phyloP scores from a whole-genome alignment of 2,797 vertebrate genomes.

The Pangasius larnaudii region DNA sequence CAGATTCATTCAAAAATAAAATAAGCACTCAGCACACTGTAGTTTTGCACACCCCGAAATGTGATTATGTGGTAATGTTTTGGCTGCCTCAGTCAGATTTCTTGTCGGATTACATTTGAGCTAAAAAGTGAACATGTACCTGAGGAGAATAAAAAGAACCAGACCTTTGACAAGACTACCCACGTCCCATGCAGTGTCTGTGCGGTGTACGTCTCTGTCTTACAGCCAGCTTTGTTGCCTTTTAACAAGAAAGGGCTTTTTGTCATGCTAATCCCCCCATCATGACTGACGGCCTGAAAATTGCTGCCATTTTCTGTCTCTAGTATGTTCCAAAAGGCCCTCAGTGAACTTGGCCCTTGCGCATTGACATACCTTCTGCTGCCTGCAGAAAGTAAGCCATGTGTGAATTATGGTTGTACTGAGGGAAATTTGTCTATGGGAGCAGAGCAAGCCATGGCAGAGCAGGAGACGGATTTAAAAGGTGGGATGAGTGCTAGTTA shows the following conservation, averaged over 20 bases:
- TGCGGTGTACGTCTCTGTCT: constrained; percentile 35
- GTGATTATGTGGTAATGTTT: neutral
- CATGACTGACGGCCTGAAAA: constrained; percentile 49
- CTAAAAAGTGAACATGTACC: constrained; percentile 31
- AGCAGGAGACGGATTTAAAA: constrained; percentile 15
- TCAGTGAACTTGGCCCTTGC: constrained; percentile 42
- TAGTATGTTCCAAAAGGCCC: constrained; percentile 46
- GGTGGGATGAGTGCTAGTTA: constrained; percentile 1
- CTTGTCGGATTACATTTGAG: constrained; percentile 19
- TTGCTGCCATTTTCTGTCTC: constrained; percentile 54
- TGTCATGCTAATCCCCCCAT: constrained; percentile 57
- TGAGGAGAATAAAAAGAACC: constrained; percentile 36
- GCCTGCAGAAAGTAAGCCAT: constrained; percentile 43
- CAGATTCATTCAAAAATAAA: neutral
- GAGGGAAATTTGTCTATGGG: constrained; percentile 19
- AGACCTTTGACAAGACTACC: constrained; percentile 41
- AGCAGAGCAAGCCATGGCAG: constrained; percentile 7
- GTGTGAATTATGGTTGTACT: constrained; percentile 43
- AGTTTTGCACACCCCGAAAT: constrained; percentile 8
- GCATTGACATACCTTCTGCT: constrained; percentile 39
- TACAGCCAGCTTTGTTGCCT: constrained; percentile 49
- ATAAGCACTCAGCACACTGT: neutral
- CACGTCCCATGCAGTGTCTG: constrained; percentile 17
- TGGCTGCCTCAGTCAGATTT: constrained; percentile 8
- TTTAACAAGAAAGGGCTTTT: constrained; percentile 59